A percentile compares a stretch with the other conserved stretches of the same genome.
Conservation (phyloP, 2,888 invertebrate species). For the Eilema depressum region DNA sequence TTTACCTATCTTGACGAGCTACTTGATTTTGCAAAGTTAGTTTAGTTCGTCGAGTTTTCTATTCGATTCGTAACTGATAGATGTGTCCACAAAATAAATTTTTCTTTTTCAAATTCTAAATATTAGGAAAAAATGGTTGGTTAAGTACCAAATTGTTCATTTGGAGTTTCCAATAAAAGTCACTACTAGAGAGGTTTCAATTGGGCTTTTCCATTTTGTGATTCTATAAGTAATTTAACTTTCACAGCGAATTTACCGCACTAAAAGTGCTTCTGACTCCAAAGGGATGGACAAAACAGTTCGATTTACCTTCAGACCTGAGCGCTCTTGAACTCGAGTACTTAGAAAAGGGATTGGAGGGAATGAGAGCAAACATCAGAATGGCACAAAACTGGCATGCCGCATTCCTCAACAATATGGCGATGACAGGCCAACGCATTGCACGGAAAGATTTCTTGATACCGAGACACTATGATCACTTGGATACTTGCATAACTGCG, state of each 20-base stretch:
- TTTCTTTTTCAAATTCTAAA: not conserved
- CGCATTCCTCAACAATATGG: conserved; percentile 29
- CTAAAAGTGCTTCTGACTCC: conserved; percentile 63
- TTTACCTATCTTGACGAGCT: not conserved
- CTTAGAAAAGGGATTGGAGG: conserved; percentile 56
- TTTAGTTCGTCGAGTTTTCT: not conserved
- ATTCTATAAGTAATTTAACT: not conserved
- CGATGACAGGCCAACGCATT: not conserved
- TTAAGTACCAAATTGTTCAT: not conserved
- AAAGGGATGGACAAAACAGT: conserved; percentile 67
- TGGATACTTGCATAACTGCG: conserved; percentile 40
- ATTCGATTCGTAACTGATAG: not conserved
- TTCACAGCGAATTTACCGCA: conserved; percentile 60
- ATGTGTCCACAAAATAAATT: not conserved
- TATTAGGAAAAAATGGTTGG: not conserved
- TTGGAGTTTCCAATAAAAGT: not conserved
- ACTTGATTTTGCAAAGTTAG: not conserved
- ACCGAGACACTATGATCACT: conserved; percentile 45
- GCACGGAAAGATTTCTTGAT: conserved; percentile 41
- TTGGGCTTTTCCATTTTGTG: not conserved
- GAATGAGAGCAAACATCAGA: conserved; percentile 51
- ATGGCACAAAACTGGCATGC: conserved; percentile 61
- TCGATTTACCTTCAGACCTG: conserved; percentile 62
- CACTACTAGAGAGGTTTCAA: not conserved
- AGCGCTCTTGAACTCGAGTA: conserved; percentile 57